A percentile compares a stretch with the other conserved stretches of the same genome.
Evolutionary conservation across 2,113 vertebrate genomes (phyloP).

Genomic region (Hystrix cristata): DNA sequence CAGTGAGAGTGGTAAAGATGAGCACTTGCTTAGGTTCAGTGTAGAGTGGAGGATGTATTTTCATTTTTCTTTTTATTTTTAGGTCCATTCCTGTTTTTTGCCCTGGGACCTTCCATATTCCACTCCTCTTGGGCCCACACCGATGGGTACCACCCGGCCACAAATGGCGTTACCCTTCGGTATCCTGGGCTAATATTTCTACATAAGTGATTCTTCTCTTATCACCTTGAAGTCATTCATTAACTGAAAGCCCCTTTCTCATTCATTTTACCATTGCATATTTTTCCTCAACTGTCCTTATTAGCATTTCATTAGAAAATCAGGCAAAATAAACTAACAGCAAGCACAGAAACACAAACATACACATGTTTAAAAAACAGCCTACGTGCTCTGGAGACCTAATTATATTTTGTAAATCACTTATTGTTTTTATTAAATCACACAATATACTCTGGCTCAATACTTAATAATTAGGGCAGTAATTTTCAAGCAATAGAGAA

Average conservation of each 20-base stretch:
- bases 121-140: too few species aligned
- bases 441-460: not conserved
- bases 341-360: not conserved
- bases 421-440: not conserved
- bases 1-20: not conserved
- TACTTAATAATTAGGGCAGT: not conserved
- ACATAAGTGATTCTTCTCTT: not conserved
- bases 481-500: not conserved
- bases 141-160: not conserved
- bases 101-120: rapidly evolving
- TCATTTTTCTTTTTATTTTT: not conserved
- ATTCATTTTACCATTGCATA: not conserved
- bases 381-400: not conserved
- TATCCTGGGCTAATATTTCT: not conserved
- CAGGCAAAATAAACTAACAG: not conserved
- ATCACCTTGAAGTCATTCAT: not conserved
- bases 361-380: not conserved
- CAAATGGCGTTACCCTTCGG: not conserved
- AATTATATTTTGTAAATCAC: not conserved
- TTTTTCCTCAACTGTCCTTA: not conserved
- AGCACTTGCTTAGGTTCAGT: too few species aligned
- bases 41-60: not conserved
- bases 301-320: not conserved
- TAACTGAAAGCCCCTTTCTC: not conserved
- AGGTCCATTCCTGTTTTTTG: not conserved